Conservation (phyloP, 2,888 invertebrate species). For the Galerucella pusilla region DNA sequence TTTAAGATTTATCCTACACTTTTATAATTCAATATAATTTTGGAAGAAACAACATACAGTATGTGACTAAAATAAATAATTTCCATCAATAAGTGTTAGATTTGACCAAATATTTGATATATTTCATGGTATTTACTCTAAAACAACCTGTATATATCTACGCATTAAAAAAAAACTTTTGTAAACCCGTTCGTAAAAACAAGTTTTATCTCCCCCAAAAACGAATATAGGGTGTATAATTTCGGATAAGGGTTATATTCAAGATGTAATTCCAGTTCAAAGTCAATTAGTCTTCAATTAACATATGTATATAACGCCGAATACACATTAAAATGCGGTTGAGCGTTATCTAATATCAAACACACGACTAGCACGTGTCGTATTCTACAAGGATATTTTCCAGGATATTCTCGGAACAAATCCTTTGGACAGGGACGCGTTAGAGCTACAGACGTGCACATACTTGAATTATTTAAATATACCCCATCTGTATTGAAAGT, state of each 20-base stretch:
- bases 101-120: too few species aligned
- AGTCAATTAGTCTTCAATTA: constrained; percentile 39
- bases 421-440: constrained; percentile 9
- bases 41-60: not conserved
- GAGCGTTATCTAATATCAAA: constrained; percentile 53
- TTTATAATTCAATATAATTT: constrained; percentile 7
- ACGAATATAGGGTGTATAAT: constrained; percentile 15
- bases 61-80: not conserved
- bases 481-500: not conserved
- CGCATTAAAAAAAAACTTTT: not conserved
- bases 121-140: not conserved
- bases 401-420: constrained; percentile 29
- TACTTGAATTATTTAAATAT: constrained; percentile 4
- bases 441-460: not conserved
- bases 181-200: not conserved
- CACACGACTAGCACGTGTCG: constrained; percentile 53
- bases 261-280: constrained; percentile 22
- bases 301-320: constrained; percentile 51
- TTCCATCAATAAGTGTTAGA: too few species aligned
- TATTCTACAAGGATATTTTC: constrained; percentile 36
- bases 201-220: not conserved
- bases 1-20: not conserved
- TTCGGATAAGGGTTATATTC: constrained; percentile 19
- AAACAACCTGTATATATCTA: not conserved
- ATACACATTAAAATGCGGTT: constrained; percentile 56